Evolutionary conservation across 2,888 invertebrate species (phyloP).

Genomic region (Megaustenia siamemsis): DNA sequence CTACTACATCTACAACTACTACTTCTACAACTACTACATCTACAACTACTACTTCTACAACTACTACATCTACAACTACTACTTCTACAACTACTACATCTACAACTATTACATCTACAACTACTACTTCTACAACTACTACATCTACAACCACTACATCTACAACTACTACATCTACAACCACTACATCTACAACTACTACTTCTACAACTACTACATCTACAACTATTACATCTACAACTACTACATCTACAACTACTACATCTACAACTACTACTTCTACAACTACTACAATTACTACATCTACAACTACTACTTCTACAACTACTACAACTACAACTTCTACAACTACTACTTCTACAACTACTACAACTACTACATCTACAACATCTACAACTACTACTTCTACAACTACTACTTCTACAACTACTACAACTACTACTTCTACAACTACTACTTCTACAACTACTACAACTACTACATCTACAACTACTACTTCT

Average conservation of each 20-base stretch:
- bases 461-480: constrained; percentile 31
- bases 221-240: background rate
- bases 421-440: background rate
- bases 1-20: too few relatives aligned
- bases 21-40: too few relatives aligned
- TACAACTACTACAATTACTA: background rate
- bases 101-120: too few relatives aligned
- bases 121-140: too few relatives aligned
- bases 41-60: too few relatives aligned
- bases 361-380: constrained; percentile 1
- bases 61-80: too few relatives aligned
- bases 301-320: constrained; percentile 9
- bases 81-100: too few relatives aligned
- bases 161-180: too few relatives aligned
- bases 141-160: too few relatives aligned
- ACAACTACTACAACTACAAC: constrained; percentile 3
- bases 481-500: constrained; percentile 34
- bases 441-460: background rate
- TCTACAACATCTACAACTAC: constrained; percentile 4
- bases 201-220: too few relatives aligned
- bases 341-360: constrained; percentile 10
- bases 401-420: too few relatives aligned
- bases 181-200: too few relatives aligned
- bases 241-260: background rate
- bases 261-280: background rate